A percentile compares a stretch with the other conserved stretches of the same genome.
Conservation (phyloP, 2,888 invertebrate genomes). For the Automeris io region DNA sequence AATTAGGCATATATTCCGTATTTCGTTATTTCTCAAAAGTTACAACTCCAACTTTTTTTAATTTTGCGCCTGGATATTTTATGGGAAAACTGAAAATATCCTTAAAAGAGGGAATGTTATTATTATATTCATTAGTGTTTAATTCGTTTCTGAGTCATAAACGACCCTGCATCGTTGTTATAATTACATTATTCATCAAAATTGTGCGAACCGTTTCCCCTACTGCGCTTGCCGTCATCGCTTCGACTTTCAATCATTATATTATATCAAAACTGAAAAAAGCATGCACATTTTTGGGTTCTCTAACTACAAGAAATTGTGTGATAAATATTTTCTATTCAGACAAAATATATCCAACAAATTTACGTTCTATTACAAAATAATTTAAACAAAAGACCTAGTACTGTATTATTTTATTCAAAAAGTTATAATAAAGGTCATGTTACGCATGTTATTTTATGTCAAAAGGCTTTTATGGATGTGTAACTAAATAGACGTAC, state of each 20-base stretch:
- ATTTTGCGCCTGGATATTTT: not conserved
- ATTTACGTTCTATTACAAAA: not conserved
- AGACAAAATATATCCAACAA: not conserved
- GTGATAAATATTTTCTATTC: not conserved
- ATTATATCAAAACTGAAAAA: constrained; percentile 1
- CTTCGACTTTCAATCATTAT: constrained; percentile 2
- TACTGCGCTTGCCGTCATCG: not conserved
- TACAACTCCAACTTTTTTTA: no score
- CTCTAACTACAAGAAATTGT: not conserved
- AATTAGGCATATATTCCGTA: no score
- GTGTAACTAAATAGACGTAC: no score
- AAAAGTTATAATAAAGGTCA: no score
- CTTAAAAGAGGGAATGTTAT: not conserved
- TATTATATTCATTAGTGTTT: constrained; percentile 1
- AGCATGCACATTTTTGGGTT: constrained; percentile 5
- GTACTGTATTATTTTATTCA: no score
- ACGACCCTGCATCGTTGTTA: not conserved
- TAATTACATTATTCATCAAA: constrained; percentile 7
- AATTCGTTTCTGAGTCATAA: constrained; percentile 1
- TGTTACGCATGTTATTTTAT: no score
- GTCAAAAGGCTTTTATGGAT: no score
- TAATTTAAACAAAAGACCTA: no score
- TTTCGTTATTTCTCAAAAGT: no score
- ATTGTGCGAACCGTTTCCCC: constrained; percentile 1
- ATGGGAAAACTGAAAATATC: not conserved